Evolutionary conservation across 2,113 vertebrate species (phyloP).

Genomic region (Steatornis caripensis): DNA sequence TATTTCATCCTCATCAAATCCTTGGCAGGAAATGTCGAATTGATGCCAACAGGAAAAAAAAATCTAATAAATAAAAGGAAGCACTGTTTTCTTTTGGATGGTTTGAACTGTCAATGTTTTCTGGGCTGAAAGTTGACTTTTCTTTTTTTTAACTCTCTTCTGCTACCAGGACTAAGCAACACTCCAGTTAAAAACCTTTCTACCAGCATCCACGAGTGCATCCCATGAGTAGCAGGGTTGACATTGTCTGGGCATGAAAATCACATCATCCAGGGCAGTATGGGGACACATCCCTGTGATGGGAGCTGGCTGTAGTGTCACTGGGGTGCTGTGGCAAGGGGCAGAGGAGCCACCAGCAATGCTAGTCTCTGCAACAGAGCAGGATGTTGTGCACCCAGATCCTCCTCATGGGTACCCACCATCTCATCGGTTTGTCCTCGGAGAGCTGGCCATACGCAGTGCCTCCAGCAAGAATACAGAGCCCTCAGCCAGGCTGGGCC

Average conservation of each 20-base stretch:
- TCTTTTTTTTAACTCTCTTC: background rate
- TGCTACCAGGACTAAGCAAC: background rate
- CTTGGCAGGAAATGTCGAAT: background rate
- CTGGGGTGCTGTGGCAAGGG: accelerated
- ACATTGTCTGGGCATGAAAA: background rate
- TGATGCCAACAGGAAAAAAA: background rate
- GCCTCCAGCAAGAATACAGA: background rate
- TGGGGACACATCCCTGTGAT: background rate
- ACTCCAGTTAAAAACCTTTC: background rate
- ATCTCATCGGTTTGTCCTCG: accelerated
- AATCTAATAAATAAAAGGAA: conserved; percentile 20
- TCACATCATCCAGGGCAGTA: no score
- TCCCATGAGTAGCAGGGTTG: background rate
- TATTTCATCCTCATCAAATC: conserved; percentile 37
- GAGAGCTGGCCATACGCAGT: accelerated
- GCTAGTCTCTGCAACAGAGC: background rate
- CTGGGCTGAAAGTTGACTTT: background rate
- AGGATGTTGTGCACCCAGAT: background rate
- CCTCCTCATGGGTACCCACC: background rate
- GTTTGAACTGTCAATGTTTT: background rate
- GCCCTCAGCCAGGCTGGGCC: background rate
- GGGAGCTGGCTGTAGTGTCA: background rate
- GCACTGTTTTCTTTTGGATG: background rate
- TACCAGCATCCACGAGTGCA: background rate
- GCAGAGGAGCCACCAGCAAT: background rate